Evolutionary conservation across 2,113 vertebrate genomes (phyloP), one percentile per base, ranked within the genome.

Genomic region (Hippopotamus amphibius): DNA sequence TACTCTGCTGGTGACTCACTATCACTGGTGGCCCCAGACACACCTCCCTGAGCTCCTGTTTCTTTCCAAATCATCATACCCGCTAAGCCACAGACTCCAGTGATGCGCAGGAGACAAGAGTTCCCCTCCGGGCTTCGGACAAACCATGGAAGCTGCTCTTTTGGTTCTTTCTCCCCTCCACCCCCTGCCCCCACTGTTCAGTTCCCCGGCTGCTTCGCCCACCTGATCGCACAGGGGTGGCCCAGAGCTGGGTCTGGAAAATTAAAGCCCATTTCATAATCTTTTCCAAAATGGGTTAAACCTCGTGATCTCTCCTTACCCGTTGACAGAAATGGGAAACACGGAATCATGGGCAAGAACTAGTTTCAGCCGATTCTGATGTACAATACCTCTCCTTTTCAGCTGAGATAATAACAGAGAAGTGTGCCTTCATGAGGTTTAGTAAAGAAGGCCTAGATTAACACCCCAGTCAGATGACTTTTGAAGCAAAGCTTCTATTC

Each of bases 401-500:
- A 89, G 63, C 88, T 41, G 68, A 63, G 83, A 21, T 77, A 14
- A 76, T 84, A 13, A 66, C 90, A 95, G 26, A 82, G 96, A 94
- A 21, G 55, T 30, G 0, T 0, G 1, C 43, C 21, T 79, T 84
- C 48, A 0, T 3, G 46, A 65, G 79, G 30, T 71, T 94, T 74
- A 55, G 94, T 66, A 37, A 90, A 85, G 97, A 96, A 97, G 92
- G 88, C 79, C 16, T 30, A 4, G 68, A 96, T 97, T 95, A 94
- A 80, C 59, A 24, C 8, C 89, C 43, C n/a, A 28, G 69, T 61
- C 57, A 48, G 88, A 46, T 66, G 85, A 96, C 90, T 96, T 97
- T 53, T 92, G 81, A 96, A 95, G 97, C 24, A 43, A 96, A 96
- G 96, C 61, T 96, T 97, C 87, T 71, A 37, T 92, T 59, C 95